These are phyloP conservation scores for Sesia apiformis DNA, from an alignment of 2,888 invertebrate species.

Conservation along the genomic window DNA sequence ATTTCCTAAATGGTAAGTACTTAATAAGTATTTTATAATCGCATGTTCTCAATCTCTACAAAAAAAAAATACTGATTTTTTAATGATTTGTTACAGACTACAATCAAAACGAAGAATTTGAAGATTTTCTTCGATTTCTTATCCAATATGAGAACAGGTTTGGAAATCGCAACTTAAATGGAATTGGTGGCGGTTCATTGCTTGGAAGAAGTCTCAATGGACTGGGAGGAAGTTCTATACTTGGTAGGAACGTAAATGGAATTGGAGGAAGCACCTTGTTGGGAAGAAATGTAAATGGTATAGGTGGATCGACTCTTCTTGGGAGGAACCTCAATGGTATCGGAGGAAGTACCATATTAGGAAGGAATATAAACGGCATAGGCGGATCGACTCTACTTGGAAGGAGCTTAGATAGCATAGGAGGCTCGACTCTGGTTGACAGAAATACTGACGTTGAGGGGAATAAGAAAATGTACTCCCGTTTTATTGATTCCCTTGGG, in stretches of 20 bases:
- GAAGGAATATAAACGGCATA: constrained; percentile 9
- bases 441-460: constrained; percentile 12
- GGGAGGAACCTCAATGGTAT: constrained; percentile 29
- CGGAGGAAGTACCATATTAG: constrained; percentile 10
- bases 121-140: constrained; percentile 45
- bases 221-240: constrained; percentile 21
- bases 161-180: constrained; percentile 13
- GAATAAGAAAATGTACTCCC: constrained; percentile 5
- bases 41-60: neutral
- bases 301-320: constrained; percentile 26
- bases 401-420: constrained; percentile 14
- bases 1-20: constrained; percentile 30
- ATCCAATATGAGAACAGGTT: constrained; percentile 33
- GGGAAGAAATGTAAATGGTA: constrained; percentile 30
- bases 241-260: constrained; percentile 17
- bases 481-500: constrained; percentile 45
- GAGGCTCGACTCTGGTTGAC: constrained; percentile 32
- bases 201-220: constrained; percentile 8
- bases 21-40: neutral
- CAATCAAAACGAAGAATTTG: constrained; percentile 42
- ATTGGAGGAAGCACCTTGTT: constrained; percentile 23
- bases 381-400: constrained; percentile 10
- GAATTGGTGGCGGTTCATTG: constrained; percentile 4
- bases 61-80: neutral
- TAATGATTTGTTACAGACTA: constrained; percentile 37